A percentile compares a stretch with the other conserved stretches of the same genome.
phyloP scores from a whole-genome alignment of 2,113 vertebrate species.

The Perognathus longimembris region DNA sequence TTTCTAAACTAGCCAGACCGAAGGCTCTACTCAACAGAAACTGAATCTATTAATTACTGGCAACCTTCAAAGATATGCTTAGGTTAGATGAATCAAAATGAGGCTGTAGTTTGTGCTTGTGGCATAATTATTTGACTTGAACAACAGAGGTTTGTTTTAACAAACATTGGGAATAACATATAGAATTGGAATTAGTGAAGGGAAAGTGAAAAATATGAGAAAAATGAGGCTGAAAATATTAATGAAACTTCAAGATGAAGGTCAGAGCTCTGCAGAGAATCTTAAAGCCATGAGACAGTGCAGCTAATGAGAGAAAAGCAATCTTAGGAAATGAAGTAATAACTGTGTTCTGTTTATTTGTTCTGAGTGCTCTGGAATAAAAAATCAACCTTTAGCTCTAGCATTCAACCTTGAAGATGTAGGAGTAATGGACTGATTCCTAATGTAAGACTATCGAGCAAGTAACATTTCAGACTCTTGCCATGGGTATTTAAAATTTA shows the following conservation, averaged over 20 bases:
- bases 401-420: neutral
- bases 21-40: neutral
- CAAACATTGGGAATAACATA: neutral
- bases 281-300: neutral
- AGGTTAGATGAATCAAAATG: neutral
- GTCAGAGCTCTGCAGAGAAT: neutral
- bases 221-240: slow-evolving; percentile 35
- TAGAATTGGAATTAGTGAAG: neutral
- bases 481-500: neutral
- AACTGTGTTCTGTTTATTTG: neutral
- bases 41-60: neutral
- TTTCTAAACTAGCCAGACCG: neutral
- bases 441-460: neutral
- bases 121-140: neutral
- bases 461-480: slow-evolving; percentile 1
- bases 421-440: neutral
- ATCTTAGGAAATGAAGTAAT: neutral
- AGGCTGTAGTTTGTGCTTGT: neutral
- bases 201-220: neutral
- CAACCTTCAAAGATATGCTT: neutral
- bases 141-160: neutral
- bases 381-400: neutral
- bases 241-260: neutral
- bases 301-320: neutral
- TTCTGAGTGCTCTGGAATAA: too few species aligned